Base-by-base conservation (phyloP, 2,113 vertebrate species). In the Antechinus stuartii region DNA sequence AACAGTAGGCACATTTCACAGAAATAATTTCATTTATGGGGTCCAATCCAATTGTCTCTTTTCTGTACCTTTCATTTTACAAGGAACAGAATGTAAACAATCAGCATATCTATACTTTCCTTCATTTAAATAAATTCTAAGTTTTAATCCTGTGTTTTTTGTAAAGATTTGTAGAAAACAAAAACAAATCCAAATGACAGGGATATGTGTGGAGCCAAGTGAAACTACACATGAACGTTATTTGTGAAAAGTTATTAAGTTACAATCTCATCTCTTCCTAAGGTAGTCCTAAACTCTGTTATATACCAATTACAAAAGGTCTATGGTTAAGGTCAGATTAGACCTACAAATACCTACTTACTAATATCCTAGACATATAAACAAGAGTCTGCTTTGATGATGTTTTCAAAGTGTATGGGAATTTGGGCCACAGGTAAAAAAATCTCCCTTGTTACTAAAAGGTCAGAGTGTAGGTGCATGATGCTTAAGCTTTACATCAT, bases 121-220 rank as follows among this genome's bases (percentile, higher is more conserved):
- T 93, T 96, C 90, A 95, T 92, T 97, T 95, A 89, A 92, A 96
- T 97, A 94, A 54, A 96, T 53, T 96, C 94, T 98, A 95, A 97
- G 54, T 91, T 97, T 97, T 94, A 97, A 26, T 93, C 97, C 54
- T 98, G 91, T 76, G 56, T 54, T 30, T 90, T 91, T 95, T 94
- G 54, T 90, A 94, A 26, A 96, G 61, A 89, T 98, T 97, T 96
- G 93, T 53, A 96, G 84, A 98, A 94, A 95, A 93, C 90, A 94
- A 96, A 97, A 89, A 93, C 42, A 96, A 96, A 49, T 95, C 95
- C 23, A 84, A 84, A 42, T 42, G 68, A 84, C 35, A 19, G 8
- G n/a, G 42, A 22, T 84, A 91, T 55, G 26, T 91, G 93, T 96
- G 50, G 93, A 96, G 10, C 1, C 93, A 53, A 96, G 47, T 93